Percentiles rank a stretch among this genome's conserved stretches.
These are phyloP conservation scores for Catonia carolina DNA, from an alignment of 2,888 invertebrate species.

Conservation along the genomic window DNA sequence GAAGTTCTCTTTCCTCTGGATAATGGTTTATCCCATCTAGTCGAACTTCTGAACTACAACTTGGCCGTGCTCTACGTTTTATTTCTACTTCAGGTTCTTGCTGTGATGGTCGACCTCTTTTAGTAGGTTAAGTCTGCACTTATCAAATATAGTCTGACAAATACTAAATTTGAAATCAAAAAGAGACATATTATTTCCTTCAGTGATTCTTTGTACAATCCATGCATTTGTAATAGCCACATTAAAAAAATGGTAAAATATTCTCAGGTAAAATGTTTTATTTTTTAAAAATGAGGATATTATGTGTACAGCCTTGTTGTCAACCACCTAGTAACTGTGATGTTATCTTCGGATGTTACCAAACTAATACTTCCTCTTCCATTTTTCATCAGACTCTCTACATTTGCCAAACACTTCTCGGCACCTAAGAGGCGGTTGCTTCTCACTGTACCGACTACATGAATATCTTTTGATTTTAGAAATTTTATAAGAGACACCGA, in stretches of 20 bases:
- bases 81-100: neutral
- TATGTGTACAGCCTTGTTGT: neutral
- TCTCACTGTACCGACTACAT: neutral
- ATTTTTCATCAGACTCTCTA: neutral
- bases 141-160: neutral
- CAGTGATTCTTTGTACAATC: neutral
- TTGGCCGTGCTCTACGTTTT: neutral
- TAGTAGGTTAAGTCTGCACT: neutral
- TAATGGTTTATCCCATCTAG: neutral
- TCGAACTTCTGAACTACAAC: neutral
- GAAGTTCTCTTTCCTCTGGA: constrained; percentile 1
- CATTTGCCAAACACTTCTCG: neutral
- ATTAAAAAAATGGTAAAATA: constrained; percentile 9
- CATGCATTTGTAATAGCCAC: neutral
- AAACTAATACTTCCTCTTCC: neutral
- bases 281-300: constrained; percentile 7
- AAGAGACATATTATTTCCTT: neutral
- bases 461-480: neutral
- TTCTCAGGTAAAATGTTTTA: constrained; percentile 14
- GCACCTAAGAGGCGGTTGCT: neutral
- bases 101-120: neutral
- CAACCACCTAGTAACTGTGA: neutral
- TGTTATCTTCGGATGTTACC: neutral
- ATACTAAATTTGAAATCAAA: neutral
- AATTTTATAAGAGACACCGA: neutral